Conservation (phyloP, 2,113 vertebrate genomes). For the Macaca mulatta region DNA sequence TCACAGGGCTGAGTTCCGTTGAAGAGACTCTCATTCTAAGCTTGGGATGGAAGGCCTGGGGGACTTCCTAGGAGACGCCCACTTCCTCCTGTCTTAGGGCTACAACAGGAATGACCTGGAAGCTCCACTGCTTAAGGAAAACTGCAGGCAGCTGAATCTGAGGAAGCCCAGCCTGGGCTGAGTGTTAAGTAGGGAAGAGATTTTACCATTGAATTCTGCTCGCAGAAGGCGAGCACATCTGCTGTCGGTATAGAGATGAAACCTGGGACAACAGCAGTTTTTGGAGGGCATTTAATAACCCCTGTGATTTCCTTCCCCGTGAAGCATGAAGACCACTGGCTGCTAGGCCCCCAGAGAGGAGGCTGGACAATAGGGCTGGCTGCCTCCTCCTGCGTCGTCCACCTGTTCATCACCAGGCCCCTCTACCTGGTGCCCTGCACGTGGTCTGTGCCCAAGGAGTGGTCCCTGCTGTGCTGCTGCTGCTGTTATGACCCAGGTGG, state of each 20-base stretch:
- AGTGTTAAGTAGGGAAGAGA: not conserved
- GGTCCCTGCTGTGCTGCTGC: no score
- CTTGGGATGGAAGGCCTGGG: rapidly evolving
- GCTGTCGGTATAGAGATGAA: not conserved
- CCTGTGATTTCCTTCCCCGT: not conserved
- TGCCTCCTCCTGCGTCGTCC: rapidly evolving
- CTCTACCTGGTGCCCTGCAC: rapidly evolving
- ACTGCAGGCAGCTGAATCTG: not conserved
- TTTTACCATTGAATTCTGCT: not conserved
- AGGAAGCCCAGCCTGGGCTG: not conserved
- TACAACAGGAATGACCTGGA: not conserved
- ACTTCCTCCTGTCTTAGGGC: not conserved
- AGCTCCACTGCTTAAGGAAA: not conserved
- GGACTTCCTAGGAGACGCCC: not conserved
- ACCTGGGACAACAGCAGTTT: not conserved
- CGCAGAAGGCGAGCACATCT: rapidly evolving
- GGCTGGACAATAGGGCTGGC: rapidly evolving
- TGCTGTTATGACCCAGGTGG: not conserved
- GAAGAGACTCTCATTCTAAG: not conserved
- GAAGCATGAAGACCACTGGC: no score
- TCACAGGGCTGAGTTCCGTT: not conserved
- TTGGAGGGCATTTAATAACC: not conserved
- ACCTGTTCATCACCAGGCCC: rapidly evolving
- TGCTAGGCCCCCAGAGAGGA: not conserved
- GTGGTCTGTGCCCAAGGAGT: rapidly evolving